Evolutionary conservation across 2,113 vertebrate genomes (phyloP).

Genomic region (Halichoerus grypus): DNA sequence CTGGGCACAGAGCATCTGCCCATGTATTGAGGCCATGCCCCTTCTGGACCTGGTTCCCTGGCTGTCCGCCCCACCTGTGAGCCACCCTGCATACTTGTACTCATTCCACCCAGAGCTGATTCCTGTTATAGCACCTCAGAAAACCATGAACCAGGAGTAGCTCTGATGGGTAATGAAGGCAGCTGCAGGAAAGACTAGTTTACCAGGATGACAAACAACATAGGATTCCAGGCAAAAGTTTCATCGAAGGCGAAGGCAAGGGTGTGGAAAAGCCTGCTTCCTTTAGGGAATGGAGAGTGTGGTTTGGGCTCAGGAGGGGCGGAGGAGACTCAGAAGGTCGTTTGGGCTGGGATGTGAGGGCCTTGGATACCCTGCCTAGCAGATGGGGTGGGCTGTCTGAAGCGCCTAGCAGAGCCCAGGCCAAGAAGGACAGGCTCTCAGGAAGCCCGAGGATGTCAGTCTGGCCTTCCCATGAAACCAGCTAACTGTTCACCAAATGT

Average conservation of each 20-base stretch:
- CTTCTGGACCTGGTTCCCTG: neutral
- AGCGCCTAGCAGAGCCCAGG: neutral
- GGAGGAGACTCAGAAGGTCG: neutral
- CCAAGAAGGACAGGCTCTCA: neutral
- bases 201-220: neutral
- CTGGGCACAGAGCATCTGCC: neutral
- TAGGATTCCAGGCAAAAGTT: neutral
- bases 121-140: neutral
- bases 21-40: neutral
- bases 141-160: neutral
- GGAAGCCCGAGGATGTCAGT: neutral
- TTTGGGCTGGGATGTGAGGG: neutral
- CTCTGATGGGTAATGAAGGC: neutral
- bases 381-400: neutral
- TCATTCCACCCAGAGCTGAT: neutral
- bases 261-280: neutral
- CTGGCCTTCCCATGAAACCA: neutral
- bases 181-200: neutral
- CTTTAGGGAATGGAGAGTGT: neutral
- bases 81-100: neutral
- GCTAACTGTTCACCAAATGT: neutral
- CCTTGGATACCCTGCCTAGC: neutral
- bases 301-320: neutral
- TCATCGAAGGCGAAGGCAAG: neutral
- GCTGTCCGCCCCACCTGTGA: neutral